Conservation (phyloP, 2,797 vertebrate species). For the Argyrosomus regius region DNA sequence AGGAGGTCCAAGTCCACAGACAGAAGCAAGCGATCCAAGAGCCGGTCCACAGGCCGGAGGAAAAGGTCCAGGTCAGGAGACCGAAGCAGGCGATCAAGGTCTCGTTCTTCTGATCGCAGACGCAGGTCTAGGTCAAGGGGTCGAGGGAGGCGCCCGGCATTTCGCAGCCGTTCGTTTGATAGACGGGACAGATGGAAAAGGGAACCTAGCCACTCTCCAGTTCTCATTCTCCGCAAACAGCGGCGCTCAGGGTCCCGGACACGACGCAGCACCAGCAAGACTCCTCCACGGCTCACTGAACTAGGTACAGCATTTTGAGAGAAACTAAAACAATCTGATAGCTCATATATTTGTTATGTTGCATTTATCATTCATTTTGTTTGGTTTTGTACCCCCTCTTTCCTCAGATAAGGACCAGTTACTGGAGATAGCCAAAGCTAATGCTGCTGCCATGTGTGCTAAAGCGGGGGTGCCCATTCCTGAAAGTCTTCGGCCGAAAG, state of each 20-base stretch:
- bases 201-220: constrained; percentile 93
- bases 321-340: neutral
- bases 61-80: constrained; percentile 90
- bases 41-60: constrained; percentile 85
- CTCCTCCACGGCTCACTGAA: constrained; percentile 93
- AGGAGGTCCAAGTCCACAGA: constrained; percentile 84
- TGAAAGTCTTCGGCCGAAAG: constrained; percentile 94
- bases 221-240: constrained; percentile 88
- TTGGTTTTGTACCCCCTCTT: neutral
- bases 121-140: constrained; percentile 83
- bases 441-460: constrained; percentile 98
- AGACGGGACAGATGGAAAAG: constrained; percentile 93
- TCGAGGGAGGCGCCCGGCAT: constrained; percentile 80
- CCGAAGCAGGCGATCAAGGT: constrained; percentile 90
- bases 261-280: constrained; percentile 87
- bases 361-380: neutral
- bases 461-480: constrained; percentile 98
- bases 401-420: constrained; percentile 96
- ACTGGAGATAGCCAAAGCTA: constrained; percentile 99
- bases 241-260: constrained; percentile 87
- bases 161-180: constrained; percentile 93
- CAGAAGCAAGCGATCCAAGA: constrained; percentile 88
- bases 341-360: neutral
- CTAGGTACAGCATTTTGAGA: constrained; percentile 86
- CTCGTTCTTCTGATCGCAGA: constrained; percentile 86